Evolutionary conservation across 1,140 invertebrate species (phyloP), one percentile per base, ranked within the genome.

Genomic region (Macrobrachium nipponense): DNA sequence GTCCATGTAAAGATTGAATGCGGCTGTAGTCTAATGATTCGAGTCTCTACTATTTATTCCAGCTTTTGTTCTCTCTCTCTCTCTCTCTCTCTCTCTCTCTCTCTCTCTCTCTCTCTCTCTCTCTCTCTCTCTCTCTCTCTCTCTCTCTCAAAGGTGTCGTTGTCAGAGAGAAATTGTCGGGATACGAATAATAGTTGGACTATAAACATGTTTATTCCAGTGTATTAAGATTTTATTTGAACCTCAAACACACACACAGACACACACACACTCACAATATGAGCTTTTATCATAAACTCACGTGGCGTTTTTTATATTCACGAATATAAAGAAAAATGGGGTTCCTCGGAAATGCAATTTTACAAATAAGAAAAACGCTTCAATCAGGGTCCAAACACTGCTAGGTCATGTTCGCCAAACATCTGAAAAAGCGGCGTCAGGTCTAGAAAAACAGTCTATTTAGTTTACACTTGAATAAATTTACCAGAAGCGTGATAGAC

Each of bases 21-120:
- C 68, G 27, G 14, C 14, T 72, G 18, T 12, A 11, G 10, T 27
- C 5, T 14, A 2, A 36, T 43, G 10, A 18, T 75, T 18, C 51
- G 23, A 12, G 18, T 43, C 27, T 1, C 20, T 75, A 2, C 14
- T 18, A 18, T 43, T 27, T 18, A 12, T 17, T 75, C n/a, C 18
- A 5, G 36, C 36, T 43, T 44, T 75, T 44, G 36, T 27, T 75
- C 72, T 75, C 72, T 75, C 72, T 75, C 72, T 75, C 72, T 75
- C 72, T 75, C 72, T 75, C 72, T 76, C 73, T 76, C 73, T 76
- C 73, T 76, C 73, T 76, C 73, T 76, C 73, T 76, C 73, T 76
- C 73, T 76, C 73, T 76, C 73, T 76, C 73, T 76, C 73, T 76
- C 73, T 76, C 73, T 76, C 73, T 76, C 73, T 76, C 73, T 76